phyloP scores from a whole-genome alignment of 1,140 invertebrate genomes.

The Lanistes nyassanus region DNA sequence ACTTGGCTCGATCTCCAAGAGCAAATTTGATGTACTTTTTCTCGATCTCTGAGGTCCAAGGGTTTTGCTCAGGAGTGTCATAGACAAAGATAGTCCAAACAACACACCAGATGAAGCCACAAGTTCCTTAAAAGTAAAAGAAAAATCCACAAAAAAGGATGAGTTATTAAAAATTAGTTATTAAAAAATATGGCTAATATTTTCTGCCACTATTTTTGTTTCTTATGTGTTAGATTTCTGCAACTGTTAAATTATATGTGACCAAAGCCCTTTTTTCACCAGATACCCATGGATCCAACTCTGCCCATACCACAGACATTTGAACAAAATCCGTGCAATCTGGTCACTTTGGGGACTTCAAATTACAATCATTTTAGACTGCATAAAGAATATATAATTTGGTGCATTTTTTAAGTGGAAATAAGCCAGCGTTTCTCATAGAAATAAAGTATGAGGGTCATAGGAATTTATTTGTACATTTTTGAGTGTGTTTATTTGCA shows the following conservation, averaged over 20 bases:
- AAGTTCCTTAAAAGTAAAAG: constrained; percentile 37
- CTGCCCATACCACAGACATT: background rate
- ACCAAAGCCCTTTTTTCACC: background rate
- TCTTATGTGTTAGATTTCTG: background rate
- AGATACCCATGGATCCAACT: constrained; percentile 3
- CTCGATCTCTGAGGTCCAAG: constrained; percentile 53
- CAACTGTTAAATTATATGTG: background rate
- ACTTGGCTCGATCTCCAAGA: constrained; percentile 38
- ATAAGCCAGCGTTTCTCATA: too few relatives aligned
- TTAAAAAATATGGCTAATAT: background rate
- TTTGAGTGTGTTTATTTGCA: too few relatives aligned
- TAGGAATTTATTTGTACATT: too few relatives aligned
- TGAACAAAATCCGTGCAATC: too few relatives aligned
- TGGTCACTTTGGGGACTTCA: too few relatives aligned
- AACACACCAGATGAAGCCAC: constrained; percentile 60
- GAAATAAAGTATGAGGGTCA: too few relatives aligned
- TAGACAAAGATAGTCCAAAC: constrained; percentile 61
- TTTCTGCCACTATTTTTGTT: background rate
- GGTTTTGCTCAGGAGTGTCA: constrained; percentile 57
- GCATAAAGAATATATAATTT: too few relatives aligned
- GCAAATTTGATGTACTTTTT: constrained; percentile 62
- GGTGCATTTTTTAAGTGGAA: too few relatives aligned
- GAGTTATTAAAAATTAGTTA: background rate
- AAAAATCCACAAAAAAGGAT: background rate
- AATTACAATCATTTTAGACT: too few relatives aligned